Base-by-base conservation (phyloP, 2,888 invertebrate genomes). In the Coenonympha glycerion region DNA sequence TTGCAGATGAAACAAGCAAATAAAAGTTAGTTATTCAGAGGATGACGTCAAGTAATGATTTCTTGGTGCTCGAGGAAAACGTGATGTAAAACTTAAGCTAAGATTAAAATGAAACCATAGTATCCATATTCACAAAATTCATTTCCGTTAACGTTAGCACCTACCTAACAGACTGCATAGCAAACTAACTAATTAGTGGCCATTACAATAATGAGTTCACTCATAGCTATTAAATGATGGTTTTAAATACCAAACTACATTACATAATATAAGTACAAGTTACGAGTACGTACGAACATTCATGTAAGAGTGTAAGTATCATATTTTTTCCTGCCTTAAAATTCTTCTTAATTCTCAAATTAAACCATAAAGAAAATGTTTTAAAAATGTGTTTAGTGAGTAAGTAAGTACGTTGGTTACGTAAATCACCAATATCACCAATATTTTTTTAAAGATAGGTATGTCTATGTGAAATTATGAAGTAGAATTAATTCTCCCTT, bases 31-130 rank as follows among this genome's bases (percentile, higher is more conserved):
- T 39, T 42, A 41, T 19, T 36, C 46, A 47, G 39, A 39, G 47
- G 41, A 46, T 59, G 59, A 61, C 59, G 60, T 61, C 57, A 59
- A 49, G 49, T 56, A 50, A 56, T 51, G 53, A 46, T 55, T 36
- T 21, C 15, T 22, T 4, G 42, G 22, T 26, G 49, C 30, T 42
- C 18, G 37, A 52, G 55, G 44, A 50, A 55, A 40, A 55, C 13
- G 30, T 48, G 46, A 52, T 41, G 39, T 22, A 5, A 44, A 19
- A 49, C 39, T n/a, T 33, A 31, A 44, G 15, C 28, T 47, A 24
- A 16, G 13, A 45, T 28, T 22, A 3, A 44, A 44, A 19, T 39
- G 6, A 44, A 37, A 44, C 22, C 37, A 30, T 39, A 26, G 9
- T 30, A 28, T 16, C 8, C 30, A 22, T 11, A 34, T 19, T 19